Conservation (phyloP, 1,140 invertebrate species). For the Pseudomyrmex pallidus region DNA sequence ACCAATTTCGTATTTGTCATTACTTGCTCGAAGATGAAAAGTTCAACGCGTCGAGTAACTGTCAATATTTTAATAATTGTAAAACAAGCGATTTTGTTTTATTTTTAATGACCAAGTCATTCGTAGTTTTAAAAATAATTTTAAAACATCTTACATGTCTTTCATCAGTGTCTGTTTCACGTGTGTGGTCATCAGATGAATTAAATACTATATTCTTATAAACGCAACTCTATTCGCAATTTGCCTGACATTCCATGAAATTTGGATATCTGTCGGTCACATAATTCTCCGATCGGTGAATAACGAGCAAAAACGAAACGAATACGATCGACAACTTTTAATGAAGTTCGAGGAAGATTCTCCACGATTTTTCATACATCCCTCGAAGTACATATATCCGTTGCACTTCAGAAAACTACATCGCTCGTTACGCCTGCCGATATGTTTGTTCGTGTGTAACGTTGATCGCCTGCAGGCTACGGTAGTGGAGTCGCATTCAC, state of each 20-base stretch:
- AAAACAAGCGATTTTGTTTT: too few species aligned
- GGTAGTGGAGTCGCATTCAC: constrained; percentile 47
- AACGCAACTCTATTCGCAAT: neutral
- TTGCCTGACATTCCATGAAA: neutral
- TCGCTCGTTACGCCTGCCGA: constrained; percentile 57
- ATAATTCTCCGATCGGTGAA: neutral
- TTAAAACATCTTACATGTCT: too few species aligned
- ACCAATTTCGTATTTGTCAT: neutral
- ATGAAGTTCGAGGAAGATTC: constrained; percentile 50
- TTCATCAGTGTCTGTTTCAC: too few species aligned
- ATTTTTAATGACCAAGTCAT: too few species aligned
- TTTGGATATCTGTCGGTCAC: neutral
- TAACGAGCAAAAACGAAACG: constrained; percentile 4
- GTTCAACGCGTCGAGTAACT: neutral
- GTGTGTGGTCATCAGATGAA: neutral
- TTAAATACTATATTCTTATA: constrained; percentile 16
- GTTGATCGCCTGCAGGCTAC: constrained; percentile 47
- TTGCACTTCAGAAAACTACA: constrained; percentile 58
- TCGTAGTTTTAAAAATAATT: too few species aligned
- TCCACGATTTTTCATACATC: constrained; percentile 47
- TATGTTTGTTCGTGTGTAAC: constrained; percentile 64
- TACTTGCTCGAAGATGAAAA: neutral
- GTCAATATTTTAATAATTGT: too few species aligned
- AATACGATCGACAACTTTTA: constrained; percentile 47
- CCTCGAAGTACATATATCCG: neutral